These are phyloP conservation scores for Gryllus longicercus DNA, from an alignment of 2,888 invertebrate species.

Conservation along the genomic window DNA sequence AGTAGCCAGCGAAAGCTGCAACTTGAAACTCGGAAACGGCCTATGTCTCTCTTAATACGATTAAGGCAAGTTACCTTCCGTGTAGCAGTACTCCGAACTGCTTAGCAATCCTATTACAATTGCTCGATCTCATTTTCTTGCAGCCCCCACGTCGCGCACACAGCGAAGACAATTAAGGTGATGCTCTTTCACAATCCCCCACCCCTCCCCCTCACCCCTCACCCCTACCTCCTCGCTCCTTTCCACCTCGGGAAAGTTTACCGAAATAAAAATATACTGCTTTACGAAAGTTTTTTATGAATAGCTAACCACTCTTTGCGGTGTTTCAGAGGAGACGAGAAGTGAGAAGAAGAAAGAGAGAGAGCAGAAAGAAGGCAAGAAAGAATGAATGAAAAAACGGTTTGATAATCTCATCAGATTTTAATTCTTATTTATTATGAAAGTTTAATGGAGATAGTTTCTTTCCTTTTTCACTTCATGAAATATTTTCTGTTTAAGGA, in stretches of 20 bases:
- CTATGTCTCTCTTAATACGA: too few relatives aligned
- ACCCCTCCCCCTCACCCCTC: too few relatives aligned
- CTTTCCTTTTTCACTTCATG: conserved; percentile 4
- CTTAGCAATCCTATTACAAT: too few relatives aligned
- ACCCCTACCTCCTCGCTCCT: too few relatives aligned
- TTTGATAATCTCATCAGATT: not conserved
- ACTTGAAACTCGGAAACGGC: too few relatives aligned
- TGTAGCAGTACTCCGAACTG: too few relatives aligned
- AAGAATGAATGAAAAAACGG: not conserved
- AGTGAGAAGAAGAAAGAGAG: not conserved
- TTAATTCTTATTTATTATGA: conserved; percentile 17
- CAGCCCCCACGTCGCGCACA: too few relatives aligned
- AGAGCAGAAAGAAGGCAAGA: not conserved
- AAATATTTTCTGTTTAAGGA: conserved; percentile 1
- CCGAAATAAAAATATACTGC: conserved; percentile 8
- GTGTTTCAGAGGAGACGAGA: not conserved
- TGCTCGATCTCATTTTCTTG: too few relatives aligned
- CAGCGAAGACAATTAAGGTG: not conserved
- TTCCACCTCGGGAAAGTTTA: not conserved
- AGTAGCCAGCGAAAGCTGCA: too few relatives aligned
- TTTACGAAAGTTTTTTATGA: not conserved
- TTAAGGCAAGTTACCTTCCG: too few relatives aligned
- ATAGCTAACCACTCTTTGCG: not conserved
- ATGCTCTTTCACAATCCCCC: not conserved
- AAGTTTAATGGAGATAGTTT: conserved; percentile 17